Conservation (phyloP, 1,140 invertebrate species). For the Platyscapa corneri region DNA sequence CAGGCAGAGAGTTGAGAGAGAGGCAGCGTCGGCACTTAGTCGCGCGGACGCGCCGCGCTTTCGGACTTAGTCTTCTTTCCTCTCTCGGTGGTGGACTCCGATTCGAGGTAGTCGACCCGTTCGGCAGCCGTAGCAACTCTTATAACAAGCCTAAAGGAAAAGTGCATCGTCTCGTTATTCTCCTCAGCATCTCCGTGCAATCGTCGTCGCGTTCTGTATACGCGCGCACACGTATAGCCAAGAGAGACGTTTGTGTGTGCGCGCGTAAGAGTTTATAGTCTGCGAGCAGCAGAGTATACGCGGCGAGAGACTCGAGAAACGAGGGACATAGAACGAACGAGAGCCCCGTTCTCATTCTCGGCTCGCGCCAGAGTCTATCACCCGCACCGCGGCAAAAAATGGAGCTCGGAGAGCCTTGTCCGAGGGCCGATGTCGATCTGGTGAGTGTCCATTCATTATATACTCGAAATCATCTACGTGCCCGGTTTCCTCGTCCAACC, state of each 20-base stretch:
- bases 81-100: background rate
- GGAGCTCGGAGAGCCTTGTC: constrained; percentile 63
- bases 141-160: background rate
- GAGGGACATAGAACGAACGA: constrained; percentile 35
- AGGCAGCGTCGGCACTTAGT: constrained; percentile 40
- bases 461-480: constrained; percentile 44
- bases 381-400: constrained; percentile 57
- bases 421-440: constrained; percentile 59
- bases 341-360: constrained; percentile 20
- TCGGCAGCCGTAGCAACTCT: constrained; percentile 1
- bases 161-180: background rate
- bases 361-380: constrained; percentile 61
- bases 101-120: background rate
- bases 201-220: background rate
- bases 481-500: background rate
- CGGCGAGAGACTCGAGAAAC: background rate
- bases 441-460: constrained; percentile 62
- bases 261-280: background rate
- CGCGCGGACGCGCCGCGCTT: constrained; percentile 32
- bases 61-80: constrained; percentile 27
- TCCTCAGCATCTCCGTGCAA: background rate
- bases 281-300: background rate
- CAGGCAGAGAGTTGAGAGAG: constrained; percentile 12
- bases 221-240: background rate
- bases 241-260: background rate